Conservation (phyloP, 2,113 vertebrate species). For the Mormyrus lacerda region DNA sequence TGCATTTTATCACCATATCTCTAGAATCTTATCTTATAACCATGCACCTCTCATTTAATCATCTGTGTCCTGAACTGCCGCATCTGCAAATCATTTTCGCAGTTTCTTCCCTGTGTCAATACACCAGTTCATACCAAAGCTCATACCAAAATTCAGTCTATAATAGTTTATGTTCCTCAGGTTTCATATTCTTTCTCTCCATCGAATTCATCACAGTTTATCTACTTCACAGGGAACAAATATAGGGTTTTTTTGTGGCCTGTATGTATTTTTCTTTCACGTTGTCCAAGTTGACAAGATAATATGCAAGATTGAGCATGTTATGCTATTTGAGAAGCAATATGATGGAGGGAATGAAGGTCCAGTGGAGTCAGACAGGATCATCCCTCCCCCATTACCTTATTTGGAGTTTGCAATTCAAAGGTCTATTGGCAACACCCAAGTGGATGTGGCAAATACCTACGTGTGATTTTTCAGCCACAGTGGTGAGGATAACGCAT, state of each 20-base stretch:
- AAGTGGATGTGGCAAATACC: constrained; percentile 9
- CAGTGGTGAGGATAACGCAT: neutral
- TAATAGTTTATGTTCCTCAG: neutral
- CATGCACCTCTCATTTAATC: neutral
- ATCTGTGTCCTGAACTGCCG: neutral
- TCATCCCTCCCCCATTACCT: neutral
- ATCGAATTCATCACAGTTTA: neutral
- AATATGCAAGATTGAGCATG: neutral
- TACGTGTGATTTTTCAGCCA: constrained; percentile 3
- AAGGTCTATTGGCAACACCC: neutral
- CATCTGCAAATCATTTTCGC: neutral
- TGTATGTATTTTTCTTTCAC: neutral
- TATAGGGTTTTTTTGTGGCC: neutral
- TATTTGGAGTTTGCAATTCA: neutral
- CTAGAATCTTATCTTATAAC: too few species aligned
- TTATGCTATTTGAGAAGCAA: neutral
- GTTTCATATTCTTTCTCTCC: neutral
- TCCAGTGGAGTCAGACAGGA: neutral
- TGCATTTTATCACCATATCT: neutral
- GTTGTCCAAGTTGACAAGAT: neutral
- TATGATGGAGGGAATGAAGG: neutral
- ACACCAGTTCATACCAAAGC: neutral
- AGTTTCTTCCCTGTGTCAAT: neutral
- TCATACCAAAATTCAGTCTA: neutral
- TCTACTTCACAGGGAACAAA: neutral